Evolutionary conservation across 2,113 vertebrate species (phyloP).

Genomic region (Cyanoliseus patagonus): DNA sequence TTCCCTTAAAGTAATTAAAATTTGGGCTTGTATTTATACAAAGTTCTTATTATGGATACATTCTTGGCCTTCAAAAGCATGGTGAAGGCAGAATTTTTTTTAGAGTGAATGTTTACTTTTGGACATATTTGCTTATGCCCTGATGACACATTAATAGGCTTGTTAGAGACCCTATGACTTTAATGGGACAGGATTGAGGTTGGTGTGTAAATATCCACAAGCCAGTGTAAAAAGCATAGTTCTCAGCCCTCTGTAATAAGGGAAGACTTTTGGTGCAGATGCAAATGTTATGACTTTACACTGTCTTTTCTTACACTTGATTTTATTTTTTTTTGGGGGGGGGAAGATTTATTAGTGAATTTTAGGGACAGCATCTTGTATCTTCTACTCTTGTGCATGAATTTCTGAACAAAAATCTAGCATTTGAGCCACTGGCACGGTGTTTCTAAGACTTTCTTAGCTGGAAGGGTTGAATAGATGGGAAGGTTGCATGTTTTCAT

Average conservation of each 20-base stretch:
- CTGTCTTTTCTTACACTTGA: not conserved
- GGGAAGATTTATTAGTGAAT: not conserved
- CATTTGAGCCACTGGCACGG: not conserved
- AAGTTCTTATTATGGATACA: not conserved
- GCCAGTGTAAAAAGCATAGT: not conserved
- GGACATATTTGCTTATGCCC: not conserved
- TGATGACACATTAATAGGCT: not conserved
- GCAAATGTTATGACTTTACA: not conserved
- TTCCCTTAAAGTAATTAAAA: not conserved
- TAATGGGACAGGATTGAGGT: not conserved
- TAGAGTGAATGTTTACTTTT: not conserved
- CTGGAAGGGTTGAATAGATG: not conserved
- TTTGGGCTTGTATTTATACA: not conserved
- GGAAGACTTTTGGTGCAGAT: not conserved
- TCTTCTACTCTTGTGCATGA: not conserved
- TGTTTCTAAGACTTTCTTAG: not conserved
- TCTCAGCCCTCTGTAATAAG: not conserved
- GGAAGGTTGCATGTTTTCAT: not conserved
- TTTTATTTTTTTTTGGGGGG: not conserved
- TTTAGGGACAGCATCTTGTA: not conserved
- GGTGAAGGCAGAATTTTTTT: not conserved
- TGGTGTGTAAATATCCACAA: not conserved
- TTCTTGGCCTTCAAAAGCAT: not conserved
- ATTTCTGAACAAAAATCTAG: not conserved
- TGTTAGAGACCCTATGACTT: not conserved